Base-by-base conservation (phyloP, 1,140 invertebrate species). In the Probaryconus sp. region DNA sequence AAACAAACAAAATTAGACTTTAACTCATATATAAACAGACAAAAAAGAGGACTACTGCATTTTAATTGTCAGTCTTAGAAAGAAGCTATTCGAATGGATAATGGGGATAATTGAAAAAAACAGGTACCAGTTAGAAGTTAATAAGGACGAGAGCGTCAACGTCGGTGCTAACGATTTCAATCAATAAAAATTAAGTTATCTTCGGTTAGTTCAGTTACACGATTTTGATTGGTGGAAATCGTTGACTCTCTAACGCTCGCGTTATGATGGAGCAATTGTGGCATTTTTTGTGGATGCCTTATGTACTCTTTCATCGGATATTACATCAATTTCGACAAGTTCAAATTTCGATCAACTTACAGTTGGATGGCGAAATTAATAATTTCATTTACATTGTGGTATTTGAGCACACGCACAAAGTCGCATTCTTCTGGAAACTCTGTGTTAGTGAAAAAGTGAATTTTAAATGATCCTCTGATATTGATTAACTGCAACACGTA, bases 121-220 rank as follows among this genome's bases (percentile, higher is more conserved):
- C 18, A 28, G 28, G 30, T 18, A 45, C 5, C 48, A 38, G 18
- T 63, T 20, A 38, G 5, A 16, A 31, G 30, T 35, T 58, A 31
- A 47, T 60, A 60, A 65, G 60, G 60, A 47, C 31, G 28, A 24
- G 5, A 31, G 53, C 20, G 50, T 60, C 60, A 53, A 60, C 33
- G 33, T 35, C 33, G 35, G 9, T 47, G 37, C 20, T 60, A 61
- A 61, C 70, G 61, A 53, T 61, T 60, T 55, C 31, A 50, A 61
- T 73, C 70, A 42, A 73, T 72, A 61, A 67, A 73, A 73, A 73
- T 73, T 65, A 67, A 73, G 61, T 73, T 73, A 73, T 43, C 63
- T 33, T 51, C 47, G 55, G 61, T 67, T 56, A 56, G 70, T 67
- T 67, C 63, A 37, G 55, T 73, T 63, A 73, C 70, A 73, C 47